Conservation (phyloP, 2,113 vertebrate genomes). For the Pomatorhinus ruficollis region DNA sequence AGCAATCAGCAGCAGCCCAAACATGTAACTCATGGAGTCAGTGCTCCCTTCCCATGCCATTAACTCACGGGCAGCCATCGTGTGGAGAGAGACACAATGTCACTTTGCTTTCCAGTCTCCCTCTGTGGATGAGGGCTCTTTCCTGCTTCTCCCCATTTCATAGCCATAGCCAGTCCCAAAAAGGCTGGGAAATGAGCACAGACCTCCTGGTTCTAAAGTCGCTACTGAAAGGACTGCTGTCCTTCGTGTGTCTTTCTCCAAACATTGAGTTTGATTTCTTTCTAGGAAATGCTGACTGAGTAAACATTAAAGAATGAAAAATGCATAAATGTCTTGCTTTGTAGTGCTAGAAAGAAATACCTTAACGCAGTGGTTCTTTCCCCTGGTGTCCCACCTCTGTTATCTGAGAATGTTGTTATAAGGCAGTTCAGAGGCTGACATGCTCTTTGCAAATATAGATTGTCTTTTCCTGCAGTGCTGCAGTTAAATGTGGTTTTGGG, state of each 20-base stretch:
- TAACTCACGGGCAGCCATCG: not conserved
- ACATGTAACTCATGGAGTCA: not conserved
- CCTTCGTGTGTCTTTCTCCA: not conserved
- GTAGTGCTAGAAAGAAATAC: accelerated
- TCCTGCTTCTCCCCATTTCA: not conserved
- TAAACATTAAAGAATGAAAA: not conserved
- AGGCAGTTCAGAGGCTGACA: not conserved
- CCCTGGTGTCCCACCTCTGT: not conserved
- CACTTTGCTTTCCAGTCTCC: not conserved
- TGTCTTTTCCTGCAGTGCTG: not conserved
- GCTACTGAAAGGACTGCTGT: not conserved
- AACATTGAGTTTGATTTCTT: not conserved
- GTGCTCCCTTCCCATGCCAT: not conserved
- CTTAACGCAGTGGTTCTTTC: not conserved
- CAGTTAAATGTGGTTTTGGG: not conserved
- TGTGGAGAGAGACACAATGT: not conserved
- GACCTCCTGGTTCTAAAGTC: not conserved
- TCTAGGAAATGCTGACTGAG: not conserved
- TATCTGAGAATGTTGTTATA: not conserved
- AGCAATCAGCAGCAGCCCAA: not conserved
- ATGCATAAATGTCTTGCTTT: not conserved
- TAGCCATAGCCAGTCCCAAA: not conserved
- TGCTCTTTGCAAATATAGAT: not conserved
- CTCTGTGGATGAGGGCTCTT: not conserved
- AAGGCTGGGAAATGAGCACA: not conserved